phyloP scores from a whole-genome alignment of 2,888 invertebrate genomes.

The Zygogramma bicolorata region DNA sequence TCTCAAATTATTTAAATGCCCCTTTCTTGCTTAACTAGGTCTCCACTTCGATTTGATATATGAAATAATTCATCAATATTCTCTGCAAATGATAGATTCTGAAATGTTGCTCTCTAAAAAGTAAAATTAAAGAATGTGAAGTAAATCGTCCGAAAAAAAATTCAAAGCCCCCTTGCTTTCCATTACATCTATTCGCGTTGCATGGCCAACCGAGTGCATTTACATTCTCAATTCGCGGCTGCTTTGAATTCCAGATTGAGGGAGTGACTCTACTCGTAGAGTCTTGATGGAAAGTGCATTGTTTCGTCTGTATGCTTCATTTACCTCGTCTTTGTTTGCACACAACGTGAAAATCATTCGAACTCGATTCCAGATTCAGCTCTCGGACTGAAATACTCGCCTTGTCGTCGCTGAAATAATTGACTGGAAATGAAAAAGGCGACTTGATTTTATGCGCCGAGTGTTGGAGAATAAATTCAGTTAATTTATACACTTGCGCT shows the following conservation, averaged over 20 bases:
- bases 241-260: constrained; percentile 51
- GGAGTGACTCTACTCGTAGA: constrained; percentile 41
- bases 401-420: not conserved
- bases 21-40: too few species aligned
- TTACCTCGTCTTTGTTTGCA: constrained; percentile 28
- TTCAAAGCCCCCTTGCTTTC: not conserved
- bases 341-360: constrained; percentile 22
- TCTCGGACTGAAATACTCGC: not conserved
- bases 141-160: not conserved
- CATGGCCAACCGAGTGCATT: constrained; percentile 6
- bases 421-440: not conserved
- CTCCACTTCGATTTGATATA: not conserved
- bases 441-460: not conserved
- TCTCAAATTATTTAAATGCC: too few species aligned
- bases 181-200: constrained; percentile 2
- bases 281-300: constrained; percentile 49
- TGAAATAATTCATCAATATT: too few species aligned
- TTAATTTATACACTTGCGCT: not conserved
- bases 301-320: constrained; percentile 42
- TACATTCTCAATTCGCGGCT: constrained; percentile 20
- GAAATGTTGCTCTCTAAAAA: not conserved
- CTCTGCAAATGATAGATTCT: too few species aligned
- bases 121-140: not conserved
- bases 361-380: constrained; percentile 17
- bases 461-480: not conserved